These are phyloP conservation scores for Volucella zonaria DNA, from an alignment of 2,888 invertebrate genomes.

Conservation along the genomic window DNA sequence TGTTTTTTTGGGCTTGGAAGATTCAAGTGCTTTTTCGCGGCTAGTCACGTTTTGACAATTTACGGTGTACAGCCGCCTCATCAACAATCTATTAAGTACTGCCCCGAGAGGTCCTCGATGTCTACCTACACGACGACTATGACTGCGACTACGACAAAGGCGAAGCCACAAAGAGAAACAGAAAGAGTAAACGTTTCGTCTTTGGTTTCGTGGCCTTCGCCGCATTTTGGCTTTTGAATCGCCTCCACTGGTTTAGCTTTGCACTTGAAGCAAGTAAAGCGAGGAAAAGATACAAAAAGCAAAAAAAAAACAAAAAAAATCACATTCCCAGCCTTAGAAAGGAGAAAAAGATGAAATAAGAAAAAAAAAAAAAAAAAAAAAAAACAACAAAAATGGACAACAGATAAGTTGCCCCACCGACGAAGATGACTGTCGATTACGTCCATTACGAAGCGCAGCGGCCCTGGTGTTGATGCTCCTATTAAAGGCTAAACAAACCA, in stretches of 20 bases:
- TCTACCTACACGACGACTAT: constrained; percentile 67
- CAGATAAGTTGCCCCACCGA: constrained; percentile 49
- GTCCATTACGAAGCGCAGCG: constrained; percentile 35
- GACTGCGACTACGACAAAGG: constrained; percentile 33
- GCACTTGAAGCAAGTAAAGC: constrained; percentile 51
- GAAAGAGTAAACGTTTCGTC: constrained; percentile 43
- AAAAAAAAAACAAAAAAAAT: not conserved
- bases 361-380: not conserved
- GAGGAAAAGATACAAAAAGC: constrained; percentile 13
- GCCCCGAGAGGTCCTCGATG: constrained; percentile 73
- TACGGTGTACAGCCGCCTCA: constrained; percentile 73
- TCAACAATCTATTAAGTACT: constrained; percentile 74
- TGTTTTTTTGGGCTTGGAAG: constrained; percentile 63
- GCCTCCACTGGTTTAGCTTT: constrained; percentile 52
- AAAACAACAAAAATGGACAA: constrained; percentile 20
- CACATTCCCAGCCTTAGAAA: constrained; percentile 55
- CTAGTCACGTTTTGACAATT: constrained; percentile 74
- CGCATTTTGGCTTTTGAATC: constrained; percentile 67
- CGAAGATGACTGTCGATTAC: constrained; percentile 25
- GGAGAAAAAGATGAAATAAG: constrained; percentile 1
- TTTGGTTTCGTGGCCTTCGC: constrained; percentile 62
- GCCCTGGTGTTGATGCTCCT: constrained; percentile 50
- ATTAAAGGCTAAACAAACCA: constrained; percentile 62
- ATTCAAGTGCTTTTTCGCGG: constrained; percentile 73
- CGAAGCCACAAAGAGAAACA: constrained; percentile 52